phyloP scores from a whole-genome alignment of 2,888 invertebrate species.

The Aproaerema taeniolella region DNA sequence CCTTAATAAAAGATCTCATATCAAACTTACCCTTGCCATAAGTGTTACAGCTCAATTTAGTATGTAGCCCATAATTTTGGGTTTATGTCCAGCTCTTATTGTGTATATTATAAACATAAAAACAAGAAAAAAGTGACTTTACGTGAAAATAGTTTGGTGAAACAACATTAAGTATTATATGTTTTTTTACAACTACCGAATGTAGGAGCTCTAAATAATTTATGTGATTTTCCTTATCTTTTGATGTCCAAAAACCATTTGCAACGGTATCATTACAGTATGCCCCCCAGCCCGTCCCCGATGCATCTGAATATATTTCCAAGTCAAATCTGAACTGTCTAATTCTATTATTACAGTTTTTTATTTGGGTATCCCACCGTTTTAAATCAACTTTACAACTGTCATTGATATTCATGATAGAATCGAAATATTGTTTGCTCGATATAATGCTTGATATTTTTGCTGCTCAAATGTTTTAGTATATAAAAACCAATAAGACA shows the following conservation, averaged over 20 bases:
- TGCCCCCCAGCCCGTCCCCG: neutral
- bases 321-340: neutral
- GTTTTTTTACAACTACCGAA: too few species aligned
- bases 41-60: too few species aligned
- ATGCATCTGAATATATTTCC: neutral
- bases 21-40: too few species aligned
- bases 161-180: too few species aligned
- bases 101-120: too few species aligned
- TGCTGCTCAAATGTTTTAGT: neutral
- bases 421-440: too few species aligned
- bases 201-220: neutral
- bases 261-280: neutral
- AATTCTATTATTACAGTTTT: neutral
- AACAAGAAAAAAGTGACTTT: too few species aligned
- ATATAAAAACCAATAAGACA: neutral
- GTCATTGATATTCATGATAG: neutral
- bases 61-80: too few species aligned
- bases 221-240: neutral
- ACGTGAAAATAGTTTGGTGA: too few species aligned
- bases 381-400: neutral
- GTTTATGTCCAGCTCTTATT: too few species aligned
- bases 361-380: neutral
- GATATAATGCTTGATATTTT: neutral
- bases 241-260: constrained; percentile 1
- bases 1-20: too few species aligned